Evolutionary conservation across 2,797 vertebrate genomes (phyloP).

Genomic region (Peromyscus eremicus): DNA sequence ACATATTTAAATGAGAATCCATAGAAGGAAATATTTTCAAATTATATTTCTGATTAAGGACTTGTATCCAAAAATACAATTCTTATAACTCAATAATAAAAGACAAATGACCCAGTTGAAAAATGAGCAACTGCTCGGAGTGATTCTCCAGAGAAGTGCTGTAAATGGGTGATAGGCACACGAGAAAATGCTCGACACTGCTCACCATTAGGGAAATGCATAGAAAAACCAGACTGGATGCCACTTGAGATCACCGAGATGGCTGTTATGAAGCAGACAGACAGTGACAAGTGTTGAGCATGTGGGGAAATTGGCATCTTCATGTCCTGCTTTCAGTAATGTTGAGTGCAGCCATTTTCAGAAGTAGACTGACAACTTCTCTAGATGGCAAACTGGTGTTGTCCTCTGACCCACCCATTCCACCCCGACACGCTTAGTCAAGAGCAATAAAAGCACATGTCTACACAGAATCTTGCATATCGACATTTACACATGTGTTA

Average conservation of each 20-base stretch:
- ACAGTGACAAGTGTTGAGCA: background rate
- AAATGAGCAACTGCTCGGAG: background rate
- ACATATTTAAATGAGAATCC: background rate
- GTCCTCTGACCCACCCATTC: background rate
- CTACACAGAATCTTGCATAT: background rate
- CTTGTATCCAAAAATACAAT: background rate
- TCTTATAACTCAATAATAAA: conserved; percentile 29
- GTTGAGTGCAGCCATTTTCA: background rate
- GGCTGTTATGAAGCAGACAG: background rate
- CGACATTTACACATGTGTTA: background rate
- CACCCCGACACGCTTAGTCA: background rate
- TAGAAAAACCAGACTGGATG: conserved; percentile 13
- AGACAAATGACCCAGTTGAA: conserved; percentile 40
- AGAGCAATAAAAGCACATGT: background rate
- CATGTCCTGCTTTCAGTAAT: background rate
- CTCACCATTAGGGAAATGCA: conserved; percentile 29
- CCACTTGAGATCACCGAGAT: background rate
- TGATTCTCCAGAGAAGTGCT: conserved; percentile 30
- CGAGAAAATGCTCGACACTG: background rate
- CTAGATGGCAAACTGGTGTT: background rate
- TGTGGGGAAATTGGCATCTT: background rate
- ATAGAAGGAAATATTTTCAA: background rate
- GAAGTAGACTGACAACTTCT: background rate
- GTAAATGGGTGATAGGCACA: background rate
- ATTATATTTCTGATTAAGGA: conserved; percentile 3